phyloP scores from a whole-genome alignment of 2,797 vertebrate genomes.

The Sternarchorhynchus goeldii region DNA sequence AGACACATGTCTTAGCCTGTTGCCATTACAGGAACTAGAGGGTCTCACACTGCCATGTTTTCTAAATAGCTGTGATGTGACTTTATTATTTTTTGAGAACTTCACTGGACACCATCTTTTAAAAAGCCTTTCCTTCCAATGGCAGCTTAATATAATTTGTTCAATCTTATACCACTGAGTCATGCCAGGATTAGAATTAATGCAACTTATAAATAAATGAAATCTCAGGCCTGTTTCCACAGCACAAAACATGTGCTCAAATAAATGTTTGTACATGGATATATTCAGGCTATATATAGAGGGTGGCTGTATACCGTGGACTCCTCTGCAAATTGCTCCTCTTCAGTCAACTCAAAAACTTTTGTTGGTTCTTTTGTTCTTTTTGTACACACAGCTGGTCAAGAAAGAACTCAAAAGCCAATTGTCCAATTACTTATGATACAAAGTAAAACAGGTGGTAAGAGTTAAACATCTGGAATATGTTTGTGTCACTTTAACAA shows the following conservation, averaged over 20 bases:
- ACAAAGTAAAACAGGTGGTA: neutral
- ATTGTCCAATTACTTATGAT: neutral
- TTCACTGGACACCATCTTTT: no score
- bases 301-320: no score
- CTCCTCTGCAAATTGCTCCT: neutral
- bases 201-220: no score
- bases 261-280: neutral
- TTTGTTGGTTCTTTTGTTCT: neutral
- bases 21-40: neutral
- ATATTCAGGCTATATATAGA: no score
- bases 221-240: neutral
- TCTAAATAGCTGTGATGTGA: neutral
- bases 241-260: constrained; percentile 4
- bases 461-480: neutral
- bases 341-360: neutral
- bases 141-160: no score
- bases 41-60: neutral
- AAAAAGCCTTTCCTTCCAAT: no score
- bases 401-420: neutral
- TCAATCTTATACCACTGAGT: no score
- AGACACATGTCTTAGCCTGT: constrained; percentile 11
- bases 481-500: neutral
- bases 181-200: no score
- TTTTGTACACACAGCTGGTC: neutral
- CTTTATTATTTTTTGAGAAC: neutral